phyloP scores from a whole-genome alignment of 2,888 invertebrate genomes.

The Lissocephala sabroskyi region DNA sequence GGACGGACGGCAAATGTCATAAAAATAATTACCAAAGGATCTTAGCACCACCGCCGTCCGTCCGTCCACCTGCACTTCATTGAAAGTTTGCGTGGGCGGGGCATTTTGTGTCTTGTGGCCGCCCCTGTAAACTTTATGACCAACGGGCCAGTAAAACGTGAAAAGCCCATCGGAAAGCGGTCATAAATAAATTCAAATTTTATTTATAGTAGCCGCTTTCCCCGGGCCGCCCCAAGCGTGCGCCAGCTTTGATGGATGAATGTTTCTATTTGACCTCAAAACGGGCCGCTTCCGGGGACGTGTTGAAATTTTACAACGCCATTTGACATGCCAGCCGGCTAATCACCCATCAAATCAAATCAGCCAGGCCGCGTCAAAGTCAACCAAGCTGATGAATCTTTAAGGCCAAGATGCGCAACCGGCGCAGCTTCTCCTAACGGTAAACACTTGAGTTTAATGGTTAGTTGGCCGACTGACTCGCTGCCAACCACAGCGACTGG shows the following conservation, averaged over 20 bases:
- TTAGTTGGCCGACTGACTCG: slow-evolving; percentile 54
- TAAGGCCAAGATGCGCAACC: slow-evolving; percentile 20
- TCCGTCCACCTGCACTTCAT: background rate
- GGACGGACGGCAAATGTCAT: slow-evolving; percentile 43
- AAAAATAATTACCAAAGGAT: slow-evolving; percentile 56
- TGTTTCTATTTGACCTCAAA: too few species aligned
- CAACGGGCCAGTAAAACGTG: slow-evolving; percentile 50
- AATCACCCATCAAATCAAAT: background rate
- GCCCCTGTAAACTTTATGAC: slow-evolving; percentile 43
- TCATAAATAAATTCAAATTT: slow-evolving; percentile 61
- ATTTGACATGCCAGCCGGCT: background rate
- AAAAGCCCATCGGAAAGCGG: slow-evolving; percentile 58
- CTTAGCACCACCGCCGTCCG: too few species aligned
- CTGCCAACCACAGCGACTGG: slow-evolving; percentile 41
- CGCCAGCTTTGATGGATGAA: background rate
- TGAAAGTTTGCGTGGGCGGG: background rate
- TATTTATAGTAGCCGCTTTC: slow-evolving; percentile 55
- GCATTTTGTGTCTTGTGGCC: background rate
- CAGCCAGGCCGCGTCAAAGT: background rate
- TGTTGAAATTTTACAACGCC: background rate
- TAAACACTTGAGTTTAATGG: slow-evolving; percentile 63
- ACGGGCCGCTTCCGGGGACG: too few species aligned
- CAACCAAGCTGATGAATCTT: slow-evolving; percentile 1
- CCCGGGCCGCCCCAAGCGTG: too few species aligned
- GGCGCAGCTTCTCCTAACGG: slow-evolving; percentile 38